A percentile compares a stretch with the other conserved stretches of the same genome.
Conservation (phyloP, 2,113 vertebrate genomes). For the Athene noctua region DNA sequence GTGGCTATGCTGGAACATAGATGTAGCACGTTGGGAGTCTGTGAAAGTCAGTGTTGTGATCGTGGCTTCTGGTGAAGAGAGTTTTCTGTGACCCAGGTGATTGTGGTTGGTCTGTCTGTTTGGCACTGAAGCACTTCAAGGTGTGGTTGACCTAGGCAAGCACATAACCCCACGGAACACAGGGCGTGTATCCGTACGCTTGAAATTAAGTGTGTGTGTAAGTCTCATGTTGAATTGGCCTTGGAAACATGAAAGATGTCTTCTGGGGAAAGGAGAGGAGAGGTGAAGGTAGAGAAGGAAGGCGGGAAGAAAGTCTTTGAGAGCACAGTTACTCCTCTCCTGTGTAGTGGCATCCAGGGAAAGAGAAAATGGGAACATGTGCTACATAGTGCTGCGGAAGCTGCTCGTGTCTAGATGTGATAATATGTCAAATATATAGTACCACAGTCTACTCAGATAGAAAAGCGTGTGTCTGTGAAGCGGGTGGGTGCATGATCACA, state of each 20-base stretch:
- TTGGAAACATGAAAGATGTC: background rate
- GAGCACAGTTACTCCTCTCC: background rate
- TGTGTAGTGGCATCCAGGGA: background rate
- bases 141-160: background rate
- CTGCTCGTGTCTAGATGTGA: background rate
- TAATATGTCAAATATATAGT: background rate
- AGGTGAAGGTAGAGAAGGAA: background rate
- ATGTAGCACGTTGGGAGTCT: rapidly evolving
- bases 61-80: rapidly evolving
- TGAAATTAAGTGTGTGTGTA: background rate
- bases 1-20: rapidly evolving
- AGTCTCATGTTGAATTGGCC: background rate
- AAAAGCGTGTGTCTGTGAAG: background rate
- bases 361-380: background rate
- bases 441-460: background rate
- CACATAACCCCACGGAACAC: background rate
- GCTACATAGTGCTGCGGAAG: background rate
- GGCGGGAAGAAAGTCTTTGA: background rate
- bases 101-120: background rate
- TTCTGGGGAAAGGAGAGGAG: background rate
- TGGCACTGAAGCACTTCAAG: background rate
- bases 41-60: background rate
- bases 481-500: background rate
- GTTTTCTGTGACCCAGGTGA: background rate
- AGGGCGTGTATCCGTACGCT: rapidly evolving